phyloP scores from a whole-genome alignment of 2,113 vertebrate genomes.

The Pelodiscus sinensis region DNA sequence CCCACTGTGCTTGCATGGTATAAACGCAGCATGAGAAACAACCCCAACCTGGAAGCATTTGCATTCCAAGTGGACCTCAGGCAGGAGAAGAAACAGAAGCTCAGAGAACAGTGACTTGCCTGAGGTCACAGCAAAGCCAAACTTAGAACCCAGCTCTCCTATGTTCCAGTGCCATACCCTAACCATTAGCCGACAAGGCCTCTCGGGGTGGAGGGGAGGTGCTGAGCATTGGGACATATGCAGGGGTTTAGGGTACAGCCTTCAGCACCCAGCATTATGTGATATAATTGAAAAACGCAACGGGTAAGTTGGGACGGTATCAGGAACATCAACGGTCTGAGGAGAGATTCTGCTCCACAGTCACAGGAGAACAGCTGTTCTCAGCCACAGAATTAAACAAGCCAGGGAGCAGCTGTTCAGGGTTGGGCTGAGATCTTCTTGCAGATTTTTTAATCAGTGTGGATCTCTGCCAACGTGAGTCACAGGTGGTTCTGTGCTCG shows the following conservation, averaged over 20 bases:
- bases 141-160: not conserved
- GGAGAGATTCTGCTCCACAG: not conserved
- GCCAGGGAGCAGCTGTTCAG: not conserved
- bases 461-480: not conserved
- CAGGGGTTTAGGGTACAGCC: not conserved
- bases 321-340: not conserved
- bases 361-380: not conserved
- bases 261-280: not conserved
- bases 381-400: not conserved
- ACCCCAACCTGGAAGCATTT: not conserved
- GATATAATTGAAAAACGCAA: not conserved
- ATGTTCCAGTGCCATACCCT: accelerated
- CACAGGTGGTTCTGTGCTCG: not conserved
- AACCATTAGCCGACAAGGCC: accelerated
- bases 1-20: not conserved
- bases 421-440: not conserved
- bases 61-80: not conserved
- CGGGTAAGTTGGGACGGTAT: not conserved
- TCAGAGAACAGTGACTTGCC: not conserved
- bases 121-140: not conserved
- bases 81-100: not conserved
- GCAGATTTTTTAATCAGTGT: not conserved
- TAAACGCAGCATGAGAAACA: not conserved
- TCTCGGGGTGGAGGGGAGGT: not conserved
- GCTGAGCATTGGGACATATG: not conserved